Conservation (phyloP, 2,113 vertebrate species). For the Dendropsophus ebraccatus region DNA sequence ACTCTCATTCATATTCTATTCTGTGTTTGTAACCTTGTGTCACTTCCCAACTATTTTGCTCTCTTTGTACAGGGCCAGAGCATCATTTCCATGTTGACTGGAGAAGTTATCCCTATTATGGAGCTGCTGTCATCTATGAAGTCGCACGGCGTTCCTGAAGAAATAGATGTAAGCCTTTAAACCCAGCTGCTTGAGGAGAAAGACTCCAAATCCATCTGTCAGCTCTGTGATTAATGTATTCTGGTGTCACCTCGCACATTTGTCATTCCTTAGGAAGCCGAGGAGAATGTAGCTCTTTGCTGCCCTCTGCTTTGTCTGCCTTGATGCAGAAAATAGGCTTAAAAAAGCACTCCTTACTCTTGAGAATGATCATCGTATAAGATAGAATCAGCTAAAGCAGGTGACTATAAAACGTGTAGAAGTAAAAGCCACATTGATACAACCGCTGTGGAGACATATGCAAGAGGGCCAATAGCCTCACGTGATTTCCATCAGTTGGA, state of each 20-base stretch:
- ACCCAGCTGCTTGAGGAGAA: background rate
- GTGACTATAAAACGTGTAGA: too few species aligned
- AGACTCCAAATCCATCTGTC: constrained; percentile 11
- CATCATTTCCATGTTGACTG: constrained; percentile 91
- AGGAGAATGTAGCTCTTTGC: background rate
- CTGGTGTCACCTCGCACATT: constrained; percentile 9
- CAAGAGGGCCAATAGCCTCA: too few species aligned
- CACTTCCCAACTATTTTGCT: background rate
- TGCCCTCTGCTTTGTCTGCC: constrained; percentile 29
- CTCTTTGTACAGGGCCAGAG: constrained; percentile 84
- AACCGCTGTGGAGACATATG: too few species aligned
- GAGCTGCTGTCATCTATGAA: constrained; percentile 97
- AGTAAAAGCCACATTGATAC: too few species aligned
- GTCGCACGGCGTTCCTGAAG: constrained; percentile 88
- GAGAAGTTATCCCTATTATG: constrained; percentile 96
- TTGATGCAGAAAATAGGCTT: background rate
- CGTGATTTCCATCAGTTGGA: too few species aligned
- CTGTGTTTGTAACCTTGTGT: background rate
- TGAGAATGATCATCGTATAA: background rate
- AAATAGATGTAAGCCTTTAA: constrained; percentile 85
- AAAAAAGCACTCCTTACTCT: background rate
- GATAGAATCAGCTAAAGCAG: too few species aligned
- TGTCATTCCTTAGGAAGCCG: background rate
- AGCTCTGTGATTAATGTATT: constrained; percentile 15
- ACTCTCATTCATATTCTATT: background rate